These are phyloP conservation scores for Metopolophium dirhodum DNA, from an alignment of 1,140 invertebrate genomes.

Conservation along the genomic window DNA sequence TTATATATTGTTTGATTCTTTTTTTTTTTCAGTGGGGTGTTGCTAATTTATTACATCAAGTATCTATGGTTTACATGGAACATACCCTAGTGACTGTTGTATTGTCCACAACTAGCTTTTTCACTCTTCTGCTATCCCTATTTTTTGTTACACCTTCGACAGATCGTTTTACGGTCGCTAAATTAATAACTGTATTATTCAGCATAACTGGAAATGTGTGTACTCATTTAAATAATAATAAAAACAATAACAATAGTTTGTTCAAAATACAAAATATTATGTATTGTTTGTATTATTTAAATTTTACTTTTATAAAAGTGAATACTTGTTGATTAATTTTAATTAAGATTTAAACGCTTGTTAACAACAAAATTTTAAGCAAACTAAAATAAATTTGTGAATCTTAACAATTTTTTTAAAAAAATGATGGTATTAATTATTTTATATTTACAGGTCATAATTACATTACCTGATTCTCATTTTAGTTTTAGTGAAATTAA, in stretches of 20 bases:
- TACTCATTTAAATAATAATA: constrained; percentile 30
- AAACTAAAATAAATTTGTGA: neutral
- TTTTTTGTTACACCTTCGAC: constrained; percentile 78
- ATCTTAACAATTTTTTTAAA: neutral
- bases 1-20: constrained; percentile 58
- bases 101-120: constrained; percentile 82
- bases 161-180: constrained; percentile 83
- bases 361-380: constrained; percentile 19
- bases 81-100: constrained; percentile 79
- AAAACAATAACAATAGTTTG: neutral
- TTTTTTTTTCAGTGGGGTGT: constrained; percentile 78
- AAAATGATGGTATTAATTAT: neutral
- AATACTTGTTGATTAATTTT: too few relatives aligned
- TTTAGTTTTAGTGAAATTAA: constrained; percentile 46
- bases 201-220: constrained; percentile 73
- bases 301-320: neutral
- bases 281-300: neutral
- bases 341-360: neutral
- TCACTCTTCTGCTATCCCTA: constrained; percentile 81
- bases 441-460: constrained; percentile 45
- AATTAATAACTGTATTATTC: constrained; percentile 78
- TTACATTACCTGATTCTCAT: constrained; percentile 46
- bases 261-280: neutral
- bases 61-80: constrained; percentile 77
- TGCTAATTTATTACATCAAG: constrained; percentile 82